phyloP scores from a whole-genome alignment of 2,888 invertebrate species.

The Copidosoma aretas region DNA sequence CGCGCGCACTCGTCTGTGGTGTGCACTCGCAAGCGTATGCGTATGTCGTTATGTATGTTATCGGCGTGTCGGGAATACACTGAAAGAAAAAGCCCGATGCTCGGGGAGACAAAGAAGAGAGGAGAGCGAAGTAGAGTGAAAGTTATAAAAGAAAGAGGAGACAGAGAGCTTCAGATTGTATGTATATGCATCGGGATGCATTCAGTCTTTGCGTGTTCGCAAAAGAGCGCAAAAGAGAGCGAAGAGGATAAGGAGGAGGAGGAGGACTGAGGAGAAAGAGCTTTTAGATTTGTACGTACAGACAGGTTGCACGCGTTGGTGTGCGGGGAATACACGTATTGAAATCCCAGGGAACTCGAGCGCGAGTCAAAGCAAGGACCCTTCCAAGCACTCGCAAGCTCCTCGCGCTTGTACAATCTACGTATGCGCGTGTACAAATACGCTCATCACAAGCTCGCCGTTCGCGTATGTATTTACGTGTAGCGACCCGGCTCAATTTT shows the following conservation, averaged over 20 bases:
- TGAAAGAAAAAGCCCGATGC: conserved; percentile 1
- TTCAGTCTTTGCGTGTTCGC: not conserved
- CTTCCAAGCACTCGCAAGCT: conserved; percentile 50
- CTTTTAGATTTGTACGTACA: no score
- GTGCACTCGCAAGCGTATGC: not conserved
- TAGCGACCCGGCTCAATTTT: not conserved
- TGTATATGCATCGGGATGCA: conserved; percentile 44
- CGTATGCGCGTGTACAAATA: not conserved
- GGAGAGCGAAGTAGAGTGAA: conserved; percentile 10
- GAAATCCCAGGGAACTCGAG: conserved; percentile 49
- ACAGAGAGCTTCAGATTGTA: conserved; percentile 45
- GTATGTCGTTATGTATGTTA: no score
- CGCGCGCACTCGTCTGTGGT: no score
- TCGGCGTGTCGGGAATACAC: not conserved
- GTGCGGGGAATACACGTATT: conserved; percentile 13
- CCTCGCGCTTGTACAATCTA: not conserved
- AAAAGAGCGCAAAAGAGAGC: conserved; percentile 16
- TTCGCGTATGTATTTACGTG: no score
- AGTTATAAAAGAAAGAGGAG: conserved; percentile 31
- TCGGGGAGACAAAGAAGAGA: conserved; percentile 34
- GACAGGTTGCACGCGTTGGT: not conserved
- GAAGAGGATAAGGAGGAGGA: conserved; percentile 50
- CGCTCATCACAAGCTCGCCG: no score
- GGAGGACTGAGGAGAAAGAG: conserved; percentile 44
- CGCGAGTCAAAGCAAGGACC: conserved; percentile 58